Base-by-base conservation (phyloP, 2,113 vertebrate species). In the human (Homo sapiens) region DNA sequence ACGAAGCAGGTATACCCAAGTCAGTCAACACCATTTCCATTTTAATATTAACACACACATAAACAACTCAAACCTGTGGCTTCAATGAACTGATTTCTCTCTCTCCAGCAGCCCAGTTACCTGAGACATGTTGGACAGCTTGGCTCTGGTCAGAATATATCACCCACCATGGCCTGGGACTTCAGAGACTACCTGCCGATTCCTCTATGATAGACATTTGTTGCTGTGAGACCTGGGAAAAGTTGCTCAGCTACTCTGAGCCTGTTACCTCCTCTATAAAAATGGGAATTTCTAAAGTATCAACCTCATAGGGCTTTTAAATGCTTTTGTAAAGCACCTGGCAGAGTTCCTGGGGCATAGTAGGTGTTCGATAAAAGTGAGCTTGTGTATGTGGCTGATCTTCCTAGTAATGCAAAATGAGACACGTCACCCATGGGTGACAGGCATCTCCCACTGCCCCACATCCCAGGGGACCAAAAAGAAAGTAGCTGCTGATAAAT, bases 131-230 rank as follows among this genome's bases (percentile, higher is more conserved):
- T 20, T 35, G 2, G 94, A 82, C 8, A 55, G 72, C 14, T 66
- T 61, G 59, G 20, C 25, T 79, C 25, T 40, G 64, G 38, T 1
- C 30, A n/a, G 82, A 81, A 11, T 6, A 5, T 16, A 27, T n/a
- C n/a, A 23, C 10, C 11, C 9, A 2, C 57, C 27, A 6, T 0
- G 20, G 6, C 52, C 23, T 3, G 10, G 18, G 38, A 5, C 45
- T 57, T 23, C 61, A 6, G 20, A 52, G 45, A 17, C 40, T 2
- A 18, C 43, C 3, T 48, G 30, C 32, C 0, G 3, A 17, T 25
- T 13, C 30, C 12, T 52, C 40, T 70, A 0, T 32, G 10, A 16
- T 22, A 11, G 12, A 1, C 23, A 22, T 9, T 52, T 57, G 6
- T 23, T 48, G 12, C 55, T 70, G 3, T 30, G 83, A 75, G n/a